A percentile compares a stretch with the other conserved stretches of the same genome.
Evolutionary conservation across 1,140 invertebrate species (phyloP).

Genomic region (Aphelinus atriplicis): DNA sequence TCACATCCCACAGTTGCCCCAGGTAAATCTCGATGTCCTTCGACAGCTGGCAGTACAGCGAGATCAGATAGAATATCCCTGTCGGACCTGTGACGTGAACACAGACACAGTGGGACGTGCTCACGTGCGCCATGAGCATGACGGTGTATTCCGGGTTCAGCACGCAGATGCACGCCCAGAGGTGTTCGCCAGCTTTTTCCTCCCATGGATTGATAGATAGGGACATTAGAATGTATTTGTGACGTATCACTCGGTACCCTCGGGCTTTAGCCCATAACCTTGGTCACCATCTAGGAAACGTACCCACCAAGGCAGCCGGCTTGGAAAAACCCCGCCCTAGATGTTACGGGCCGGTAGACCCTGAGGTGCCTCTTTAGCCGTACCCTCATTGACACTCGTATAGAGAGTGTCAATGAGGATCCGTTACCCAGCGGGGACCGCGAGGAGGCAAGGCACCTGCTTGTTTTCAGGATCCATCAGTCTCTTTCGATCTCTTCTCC

Average conservation of each 20-base stretch:
- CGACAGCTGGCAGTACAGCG: slow-evolving; percentile 15
- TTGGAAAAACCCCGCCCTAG: no score
- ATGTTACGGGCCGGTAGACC: no score
- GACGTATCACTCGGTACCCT: no score
- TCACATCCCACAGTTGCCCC: slow-evolving; percentile 33
- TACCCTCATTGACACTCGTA: no score
- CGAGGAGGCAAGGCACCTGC: no score
- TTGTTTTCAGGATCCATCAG: no score
- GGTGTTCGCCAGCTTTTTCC: neutral
- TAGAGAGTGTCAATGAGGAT: no score
- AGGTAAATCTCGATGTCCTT: neutral
- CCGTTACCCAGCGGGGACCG: no score
- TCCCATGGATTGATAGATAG: slow-evolving; percentile 41
- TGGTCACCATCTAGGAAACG: slow-evolving; percentile 66
- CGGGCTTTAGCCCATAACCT: no score
- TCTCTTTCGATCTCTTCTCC: no score
- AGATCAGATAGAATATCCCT: neutral
- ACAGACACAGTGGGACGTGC: neutral
- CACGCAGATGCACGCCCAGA: neutral
- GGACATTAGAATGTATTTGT: slow-evolving; percentile 24
- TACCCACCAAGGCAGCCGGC: slow-evolving; percentile 29
- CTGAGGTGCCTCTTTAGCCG: no score
- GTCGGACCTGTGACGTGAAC: neutral
- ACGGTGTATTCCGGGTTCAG: neutral
- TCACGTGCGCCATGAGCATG: neutral